Evolutionary conservation across 1,140 invertebrate genomes (phyloP), one percentile per base, ranked within the genome.

Genomic region (Drosophila kepulauana): DNA sequence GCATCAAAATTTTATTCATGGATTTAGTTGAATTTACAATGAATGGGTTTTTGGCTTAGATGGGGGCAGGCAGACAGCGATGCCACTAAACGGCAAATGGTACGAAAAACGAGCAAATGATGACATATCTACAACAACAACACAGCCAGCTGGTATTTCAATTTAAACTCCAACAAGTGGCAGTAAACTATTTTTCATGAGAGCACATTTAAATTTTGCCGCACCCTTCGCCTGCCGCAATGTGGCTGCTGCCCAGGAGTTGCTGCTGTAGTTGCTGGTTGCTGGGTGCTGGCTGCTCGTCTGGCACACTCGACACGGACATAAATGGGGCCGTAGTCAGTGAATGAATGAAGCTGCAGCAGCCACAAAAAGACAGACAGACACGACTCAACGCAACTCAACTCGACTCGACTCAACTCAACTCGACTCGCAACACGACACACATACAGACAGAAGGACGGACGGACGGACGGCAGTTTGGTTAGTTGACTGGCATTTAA

Each of bases 1-100:
- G 80, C 58, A 67, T 73, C 81, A 66, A 82, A 86, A 88, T 88
- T 88, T 88, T 88, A 88, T 88, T 88, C 84, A 88, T 88, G 84
- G 85, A 89, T 89, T 88, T 88, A 88, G 84, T 89, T 89, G 84
- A 88, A 88, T 88, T 88, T 89, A 67, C 84, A 88, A 88, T 89
- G 84, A 88, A 89, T 81, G 84, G 78, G 79, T 72, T 87, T 86
- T 86, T 65, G 75, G 82, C 75, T 87, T 87, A 87, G 82, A 61
- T 61, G 61, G 52, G 52, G 25, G 33, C 64, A 57, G 2, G 33
- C 56, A 62, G 38, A 3, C 35, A n/a, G 58, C 73, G 65, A 51
- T 15, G 65, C 25, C 75, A 64, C 75, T 67, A 64, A 62, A 73
- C 51, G 67, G 52, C 79, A 59, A 79, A 77, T 78, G 71, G 71